Evolutionary conservation across 2,888 invertebrate genomes (phyloP), one percentile per base, ranked within the genome.

Genomic region (Nephrotoma guestfalica): DNA sequence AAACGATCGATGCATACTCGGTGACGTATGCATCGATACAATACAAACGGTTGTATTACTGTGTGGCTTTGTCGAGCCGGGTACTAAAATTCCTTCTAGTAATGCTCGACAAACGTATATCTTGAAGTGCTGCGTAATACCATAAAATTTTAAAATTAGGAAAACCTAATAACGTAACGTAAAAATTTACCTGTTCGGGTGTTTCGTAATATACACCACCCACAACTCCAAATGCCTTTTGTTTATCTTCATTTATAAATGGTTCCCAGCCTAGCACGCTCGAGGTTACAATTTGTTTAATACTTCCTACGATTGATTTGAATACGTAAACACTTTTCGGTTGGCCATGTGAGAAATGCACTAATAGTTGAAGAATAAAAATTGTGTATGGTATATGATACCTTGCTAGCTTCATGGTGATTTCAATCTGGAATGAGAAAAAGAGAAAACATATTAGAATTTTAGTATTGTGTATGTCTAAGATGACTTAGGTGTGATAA

Each of bases 261-360:
- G 93, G 93, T 86, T 95, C 93, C 97, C 97, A 97, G 89, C 94
- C 93, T 86, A 97, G 92, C 0, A 96, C 96, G 89, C 95, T 96
- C 6, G 97, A 97, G 4, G 97, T 97, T 86, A 96, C 93, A 87
- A 95, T 93, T 91, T 96, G 96, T 87, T 94, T 94, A 51, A 51
- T 86, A 41, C 30, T 15, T 43, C 86, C 86, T 43, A 41, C n/a
- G 41, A 57, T 43, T 30, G 40, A 86, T 57, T 86, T 86, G 9
- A 57, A 86, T 57, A 51, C 57, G 7, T 43, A 86, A 41, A 41
- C 57, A 86, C 86, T 86, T 57, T 40, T 86, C n/a, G 57, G 51
- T 51, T 30, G 40, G n/a, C 51, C 86, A 30, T 45, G 40, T 40
- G 43, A 47, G 18, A 47, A 47, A 3, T 43, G 43, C 7, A 86